Percentiles rank a stretch among this genome's conserved stretches.
Conservation (phyloP, 2,797 vertebrate genomes). For the Cryptoprocta ferox region DNA sequence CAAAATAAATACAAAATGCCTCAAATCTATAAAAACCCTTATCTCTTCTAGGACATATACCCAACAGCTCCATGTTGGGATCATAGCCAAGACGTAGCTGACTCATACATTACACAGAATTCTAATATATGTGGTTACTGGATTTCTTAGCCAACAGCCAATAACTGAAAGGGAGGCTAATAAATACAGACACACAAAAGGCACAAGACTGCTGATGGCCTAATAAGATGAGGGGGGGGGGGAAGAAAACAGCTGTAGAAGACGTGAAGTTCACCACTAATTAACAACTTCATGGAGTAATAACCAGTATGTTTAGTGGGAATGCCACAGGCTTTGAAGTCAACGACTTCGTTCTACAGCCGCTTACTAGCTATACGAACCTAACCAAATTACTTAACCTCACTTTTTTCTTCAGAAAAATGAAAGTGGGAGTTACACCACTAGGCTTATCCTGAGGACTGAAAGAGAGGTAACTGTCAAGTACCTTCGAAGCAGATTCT, state of each 20-base stretch:
- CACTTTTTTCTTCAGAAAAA: neutral
- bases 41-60: neutral
- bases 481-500: neutral
- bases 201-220: neutral
- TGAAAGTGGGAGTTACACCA: neutral
- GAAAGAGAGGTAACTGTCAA: neutral
- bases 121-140: neutral
- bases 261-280: neutral
- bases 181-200: neutral
- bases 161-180: neutral
- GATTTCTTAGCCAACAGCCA: constrained; percentile 3
- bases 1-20: constrained; percentile 22
- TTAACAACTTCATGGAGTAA: neutral
- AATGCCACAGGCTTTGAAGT: neutral
- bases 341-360: neutral
- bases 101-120: neutral
- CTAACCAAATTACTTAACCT: neutral
- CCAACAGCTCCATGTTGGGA: neutral
- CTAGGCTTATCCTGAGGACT: neutral
- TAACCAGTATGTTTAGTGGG: neutral
- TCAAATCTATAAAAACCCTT: neutral
- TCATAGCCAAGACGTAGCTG: neutral
- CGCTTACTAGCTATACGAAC: neutral
- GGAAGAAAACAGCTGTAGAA: neutral
- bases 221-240: neutral